Evolutionary conservation across 2,113 vertebrate species (phyloP).

Genomic region (Montifringilla adamsi): DNA sequence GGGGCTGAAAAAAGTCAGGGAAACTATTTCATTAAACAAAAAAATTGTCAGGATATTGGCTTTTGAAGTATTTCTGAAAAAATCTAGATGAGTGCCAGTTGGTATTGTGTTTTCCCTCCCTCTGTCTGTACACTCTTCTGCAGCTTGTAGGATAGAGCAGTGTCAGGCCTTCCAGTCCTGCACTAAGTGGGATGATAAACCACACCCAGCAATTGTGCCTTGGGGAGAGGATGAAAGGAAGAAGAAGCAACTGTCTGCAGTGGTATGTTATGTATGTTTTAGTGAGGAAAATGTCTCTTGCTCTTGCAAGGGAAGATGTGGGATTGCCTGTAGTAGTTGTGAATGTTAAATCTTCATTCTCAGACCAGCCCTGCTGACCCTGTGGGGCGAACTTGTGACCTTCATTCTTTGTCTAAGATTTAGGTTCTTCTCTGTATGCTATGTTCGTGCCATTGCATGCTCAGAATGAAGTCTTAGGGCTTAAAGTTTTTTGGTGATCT

Average conservation of each 20-base stretch:
- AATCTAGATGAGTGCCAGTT: background rate
- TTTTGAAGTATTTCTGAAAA: slow-evolving; percentile 20
- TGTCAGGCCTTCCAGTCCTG: background rate
- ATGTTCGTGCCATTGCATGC: background rate
- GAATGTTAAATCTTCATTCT: background rate
- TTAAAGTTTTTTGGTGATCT: background rate
- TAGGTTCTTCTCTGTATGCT: background rate
- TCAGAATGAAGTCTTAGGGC: background rate
- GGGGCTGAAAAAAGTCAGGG: background rate
- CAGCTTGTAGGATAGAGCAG: background rate
- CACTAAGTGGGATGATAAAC: background rate
- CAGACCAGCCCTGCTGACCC: background rate
- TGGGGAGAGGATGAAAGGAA: background rate
- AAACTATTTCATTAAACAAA: background rate
- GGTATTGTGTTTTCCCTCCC: background rate
- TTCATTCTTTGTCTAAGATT: background rate
- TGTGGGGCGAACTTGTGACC: background rate
- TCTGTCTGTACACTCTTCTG: background rate
- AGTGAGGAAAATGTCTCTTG: background rate
- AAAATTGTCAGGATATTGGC: slow-evolving; percentile 1
- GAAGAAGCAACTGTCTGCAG: background rate
- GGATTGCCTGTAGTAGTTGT: background rate
- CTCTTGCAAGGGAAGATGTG: background rate
- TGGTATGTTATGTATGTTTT: background rate
- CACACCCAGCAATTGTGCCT: background rate